Evolutionary conservation across 2,888 invertebrate species (phyloP).

Genomic region (Uloborus plumipes): DNA sequence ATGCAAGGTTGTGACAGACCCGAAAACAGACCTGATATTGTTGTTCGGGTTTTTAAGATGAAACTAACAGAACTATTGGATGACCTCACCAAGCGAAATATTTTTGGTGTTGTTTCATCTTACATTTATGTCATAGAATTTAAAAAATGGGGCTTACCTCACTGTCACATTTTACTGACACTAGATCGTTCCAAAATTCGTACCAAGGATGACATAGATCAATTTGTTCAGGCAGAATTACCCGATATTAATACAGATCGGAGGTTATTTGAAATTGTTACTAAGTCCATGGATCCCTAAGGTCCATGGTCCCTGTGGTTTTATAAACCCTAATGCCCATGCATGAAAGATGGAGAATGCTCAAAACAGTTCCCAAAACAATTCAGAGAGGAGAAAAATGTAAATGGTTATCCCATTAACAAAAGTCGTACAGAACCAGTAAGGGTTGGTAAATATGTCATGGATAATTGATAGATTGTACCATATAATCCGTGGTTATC

Average conservation of each 20-base stretch:
- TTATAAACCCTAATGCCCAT: constrained; percentile 25
- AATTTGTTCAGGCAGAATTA: constrained; percentile 70
- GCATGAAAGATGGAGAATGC: constrained; percentile 63
- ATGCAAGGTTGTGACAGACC: constrained; percentile 65
- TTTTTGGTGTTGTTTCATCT: constrained; percentile 66
- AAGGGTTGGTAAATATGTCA: background rate
- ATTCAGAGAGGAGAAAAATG: constrained; percentile 67
- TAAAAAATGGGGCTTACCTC: constrained; percentile 69
- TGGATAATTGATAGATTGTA: constrained; percentile 7
- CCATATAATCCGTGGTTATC: constrained; percentile 3
- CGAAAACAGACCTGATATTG: constrained; percentile 62
- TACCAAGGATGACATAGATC: constrained; percentile 68
- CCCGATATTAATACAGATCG: constrained; percentile 68
- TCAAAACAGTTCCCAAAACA: constrained; percentile 67
- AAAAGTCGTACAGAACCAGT: constrained; percentile 18
- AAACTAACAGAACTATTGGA: constrained; percentile 67
- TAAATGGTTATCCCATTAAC: constrained; percentile 69
- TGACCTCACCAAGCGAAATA: constrained; percentile 63
- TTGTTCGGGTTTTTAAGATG: constrained; percentile 67
- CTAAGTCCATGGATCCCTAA: constrained; percentile 70
- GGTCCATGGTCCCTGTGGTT: constrained; percentile 67
- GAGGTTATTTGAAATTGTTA: constrained; percentile 69
- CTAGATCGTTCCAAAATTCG: constrained; percentile 62
- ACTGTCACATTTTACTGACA: constrained; percentile 64
- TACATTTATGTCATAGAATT: constrained; percentile 68